Percentiles rank a stretch among this genome's conserved stretches.
Evolutionary conservation across 2,797 vertebrate genomes (phyloP).

Genomic region (Lerista edwardsae): DNA sequence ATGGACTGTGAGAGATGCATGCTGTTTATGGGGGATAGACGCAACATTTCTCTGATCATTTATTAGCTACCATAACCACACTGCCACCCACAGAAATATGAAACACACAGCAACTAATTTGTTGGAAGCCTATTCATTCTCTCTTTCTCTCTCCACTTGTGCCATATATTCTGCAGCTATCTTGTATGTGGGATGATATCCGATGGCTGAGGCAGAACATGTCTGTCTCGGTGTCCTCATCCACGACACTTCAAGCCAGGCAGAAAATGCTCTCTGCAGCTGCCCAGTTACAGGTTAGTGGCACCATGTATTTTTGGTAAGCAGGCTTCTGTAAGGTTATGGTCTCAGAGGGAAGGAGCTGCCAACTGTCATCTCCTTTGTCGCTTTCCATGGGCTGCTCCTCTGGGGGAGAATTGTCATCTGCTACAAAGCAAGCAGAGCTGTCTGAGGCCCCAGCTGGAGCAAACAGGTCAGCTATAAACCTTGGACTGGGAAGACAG

Average conservation of each 20-base stretch:
- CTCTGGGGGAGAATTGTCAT: not conserved
- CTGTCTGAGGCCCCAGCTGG: not conserved
- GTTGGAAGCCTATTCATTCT: constrained; percentile 15
- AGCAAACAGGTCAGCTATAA: not conserved
- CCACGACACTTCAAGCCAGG: constrained; percentile 89
- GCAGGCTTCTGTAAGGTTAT: not conserved
- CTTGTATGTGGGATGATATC: constrained; percentile 98
- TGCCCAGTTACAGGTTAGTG: constrained; percentile 92
- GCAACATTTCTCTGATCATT: not conserved
- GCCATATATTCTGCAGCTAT: constrained; percentile 83
- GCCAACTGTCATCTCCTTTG: constrained; percentile 33
- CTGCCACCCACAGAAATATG: not conserved
- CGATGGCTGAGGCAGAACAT: constrained; percentile 93
- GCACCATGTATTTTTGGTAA: not conserved
- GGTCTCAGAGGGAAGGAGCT: constrained; percentile 9
- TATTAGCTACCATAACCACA: constrained; percentile 18
- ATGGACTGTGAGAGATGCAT: not conserved
- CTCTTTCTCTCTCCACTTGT: constrained; percentile 14
- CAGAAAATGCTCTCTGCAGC: constrained; percentile 96
- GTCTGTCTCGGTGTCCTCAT: constrained; percentile 91
- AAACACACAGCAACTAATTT: constrained; percentile 25
- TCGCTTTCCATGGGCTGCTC: not conserved
- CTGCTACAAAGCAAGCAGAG: constrained; percentile 5
- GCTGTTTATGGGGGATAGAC: constrained; percentile 8
- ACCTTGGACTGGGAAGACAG: constrained; percentile 11